Evolutionary conservation across 2,113 vertebrate species (phyloP), one percentile per base, ranked within the genome.

Genomic region (Sebastes fasciatus): DNA sequence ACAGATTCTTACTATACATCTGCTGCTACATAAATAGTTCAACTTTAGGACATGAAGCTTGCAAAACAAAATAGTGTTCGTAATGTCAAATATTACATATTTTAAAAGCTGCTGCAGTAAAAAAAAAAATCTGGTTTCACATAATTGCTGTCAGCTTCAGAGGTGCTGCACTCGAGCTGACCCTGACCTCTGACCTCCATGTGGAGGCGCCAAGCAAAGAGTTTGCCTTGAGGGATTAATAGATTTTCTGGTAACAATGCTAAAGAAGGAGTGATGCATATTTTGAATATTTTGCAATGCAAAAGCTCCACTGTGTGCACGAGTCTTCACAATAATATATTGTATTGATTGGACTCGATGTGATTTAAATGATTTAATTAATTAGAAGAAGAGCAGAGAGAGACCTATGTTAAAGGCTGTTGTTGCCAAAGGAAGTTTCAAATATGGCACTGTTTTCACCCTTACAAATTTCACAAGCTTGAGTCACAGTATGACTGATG

Each of bases 401-500:
- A n/a, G 42, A 74, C 26, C 48, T 68, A 34, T 40, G 14, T 58
- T 16, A 45, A 34, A 51, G 45, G 40, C 19, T 77, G 46, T 16
- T 68, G 62, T 13, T 83, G 77, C 79, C 70, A 79, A 72, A 77
- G 80, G 83, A 82, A 85, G 76, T 79, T 70, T 88, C 46, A 84
- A 90, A 92, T 90, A 87, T 86, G 85, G 76, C 70, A 68, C 48
- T 77, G 70, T 79, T 84, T 91, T 85, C 71, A 72, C 58, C 34
- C 76, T 60, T 71, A 61, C 21, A 72, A 81, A 92, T 93, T 70
- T 79, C 83, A 88, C 63, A 82, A 42, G 80, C 82, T 85, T 94
- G 94, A 94, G 83, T 95, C 94, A 94, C 82, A 82, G 75, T 74
- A 86, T 93, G 89, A 92, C 83, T 89, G 88, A 91, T 85, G 76